phyloP scores from a whole-genome alignment of 2,888 invertebrate genomes.

The Apodemia zela region DNA sequence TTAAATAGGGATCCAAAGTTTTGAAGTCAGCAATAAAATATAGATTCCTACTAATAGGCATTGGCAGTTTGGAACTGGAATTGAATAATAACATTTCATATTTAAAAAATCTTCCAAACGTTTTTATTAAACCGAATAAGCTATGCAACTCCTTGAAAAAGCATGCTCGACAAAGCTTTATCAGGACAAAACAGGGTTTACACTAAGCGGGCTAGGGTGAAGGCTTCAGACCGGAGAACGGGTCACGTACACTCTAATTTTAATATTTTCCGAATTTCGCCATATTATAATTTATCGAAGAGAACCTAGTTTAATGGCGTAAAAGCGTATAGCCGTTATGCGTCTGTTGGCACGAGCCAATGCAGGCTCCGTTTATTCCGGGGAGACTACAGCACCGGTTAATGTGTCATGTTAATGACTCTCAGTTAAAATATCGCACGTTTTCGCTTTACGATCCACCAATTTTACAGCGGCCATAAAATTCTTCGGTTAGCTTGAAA shows the following conservation, averaged over 20 bases:
- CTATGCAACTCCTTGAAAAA: background rate
- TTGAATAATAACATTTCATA: no score
- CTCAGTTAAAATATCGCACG: slow-evolving; percentile 53
- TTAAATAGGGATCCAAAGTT: no score
- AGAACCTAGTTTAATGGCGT: slow-evolving; percentile 38
- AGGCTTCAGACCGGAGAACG: background rate
- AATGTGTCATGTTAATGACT: slow-evolving; percentile 63
- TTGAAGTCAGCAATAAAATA: no score
- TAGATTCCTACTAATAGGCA: no score
- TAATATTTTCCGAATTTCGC: background rate
- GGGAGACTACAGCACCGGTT: slow-evolving; percentile 45
- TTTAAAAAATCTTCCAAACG: no score
- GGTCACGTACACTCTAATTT: background rate
- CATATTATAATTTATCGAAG: slow-evolving; percentile 12
- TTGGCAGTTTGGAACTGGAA: no score
- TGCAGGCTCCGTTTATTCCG: slow-evolving; percentile 52
- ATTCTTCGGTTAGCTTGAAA: slow-evolving; percentile 28
- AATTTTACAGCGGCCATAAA: slow-evolving; percentile 44
- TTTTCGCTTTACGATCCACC: slow-evolving; percentile 56
- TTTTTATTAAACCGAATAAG: no score
- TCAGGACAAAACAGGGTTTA: background rate
- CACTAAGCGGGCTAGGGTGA: background rate
- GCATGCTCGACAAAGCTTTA: background rate
- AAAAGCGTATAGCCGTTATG: slow-evolving; percentile 48
- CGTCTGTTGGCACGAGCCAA: slow-evolving; percentile 50